phyloP scores from a whole-genome alignment of 2,888 invertebrate species.

The Cylloceria caligata region DNA sequence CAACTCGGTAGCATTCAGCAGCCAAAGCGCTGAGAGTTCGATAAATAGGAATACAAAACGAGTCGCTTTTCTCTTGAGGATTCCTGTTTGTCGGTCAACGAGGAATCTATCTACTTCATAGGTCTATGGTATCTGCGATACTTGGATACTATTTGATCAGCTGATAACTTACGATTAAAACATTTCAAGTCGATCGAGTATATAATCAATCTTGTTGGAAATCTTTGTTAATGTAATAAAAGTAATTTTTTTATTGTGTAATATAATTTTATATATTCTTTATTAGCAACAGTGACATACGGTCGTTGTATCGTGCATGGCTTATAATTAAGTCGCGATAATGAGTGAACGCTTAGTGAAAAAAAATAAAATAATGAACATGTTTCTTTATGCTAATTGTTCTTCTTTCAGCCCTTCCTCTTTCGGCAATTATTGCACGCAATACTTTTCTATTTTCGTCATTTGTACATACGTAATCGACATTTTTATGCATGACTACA shows the following conservation, averaged over 20 bases:
- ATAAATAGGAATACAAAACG: neutral
- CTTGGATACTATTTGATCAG: too few species aligned
- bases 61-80: neutral
- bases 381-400: neutral
- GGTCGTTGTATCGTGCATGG: slow-evolving; percentile 33
- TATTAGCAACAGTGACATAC: slow-evolving; percentile 31
- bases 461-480: slow-evolving; percentile 18
- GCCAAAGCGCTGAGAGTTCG: neutral
- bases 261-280: slow-evolving; percentile 8
- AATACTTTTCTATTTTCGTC: slow-evolving; percentile 30
- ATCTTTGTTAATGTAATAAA: neutral
- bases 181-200: neutral
- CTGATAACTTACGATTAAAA: too few species aligned
- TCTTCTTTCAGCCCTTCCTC: neutral
- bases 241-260: neutral
- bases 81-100: slow-evolving; percentile 10
- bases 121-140: too few species aligned
- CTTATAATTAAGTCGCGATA: slow-evolving; percentile 44
- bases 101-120: neutral
- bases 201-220: neutral
- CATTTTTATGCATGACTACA: slow-evolving; percentile 1
- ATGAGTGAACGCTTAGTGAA: slow-evolving; percentile 31
- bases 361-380: slow-evolving; percentile 39
- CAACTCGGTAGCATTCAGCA: neutral
- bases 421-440: neutral